Conservation (phyloP, 1,140 invertebrate species). For the Tribolium castaneum region DNA sequence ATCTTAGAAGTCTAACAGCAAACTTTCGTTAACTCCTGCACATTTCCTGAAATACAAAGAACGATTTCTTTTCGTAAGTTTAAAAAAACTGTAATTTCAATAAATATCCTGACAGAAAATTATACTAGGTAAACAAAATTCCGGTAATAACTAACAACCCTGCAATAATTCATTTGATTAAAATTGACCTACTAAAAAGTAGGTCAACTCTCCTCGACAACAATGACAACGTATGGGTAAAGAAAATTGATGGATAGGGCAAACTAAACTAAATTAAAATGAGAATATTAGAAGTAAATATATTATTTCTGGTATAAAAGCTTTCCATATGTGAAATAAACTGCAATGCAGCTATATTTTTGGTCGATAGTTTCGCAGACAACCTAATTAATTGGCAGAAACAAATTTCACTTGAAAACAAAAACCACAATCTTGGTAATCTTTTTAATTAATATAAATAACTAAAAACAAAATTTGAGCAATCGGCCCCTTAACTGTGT, state of each 20-base stretch:
- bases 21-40: too few relatives aligned
- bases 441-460: too few relatives aligned
- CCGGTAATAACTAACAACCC: background rate
- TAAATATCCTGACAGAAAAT: too few relatives aligned
- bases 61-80: too few relatives aligned
- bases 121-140: too few relatives aligned
- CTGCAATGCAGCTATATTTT: slow-evolving; percentile 11
- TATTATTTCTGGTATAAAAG: background rate
- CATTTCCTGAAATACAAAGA: too few relatives aligned
- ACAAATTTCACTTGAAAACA: background rate
- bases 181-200: background rate
- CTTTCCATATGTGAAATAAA: background rate
- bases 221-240: background rate
- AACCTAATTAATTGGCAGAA: background rate
- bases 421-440: too few relatives aligned
- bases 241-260: slow-evolving; percentile 15
- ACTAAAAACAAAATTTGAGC: too few relatives aligned
- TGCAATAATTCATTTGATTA: background rate
- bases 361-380: slow-evolving; percentile 1
- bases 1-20: too few relatives aligned
- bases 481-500: too few relatives aligned
- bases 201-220: background rate
- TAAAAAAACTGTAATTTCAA: too few relatives aligned
- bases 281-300: background rate
- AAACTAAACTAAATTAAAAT: background rate